Evolutionary conservation across 1,140 invertebrate species (phyloP), one percentile per base, ranked within the genome.

Genomic region (Drosophila bocki): DNA sequence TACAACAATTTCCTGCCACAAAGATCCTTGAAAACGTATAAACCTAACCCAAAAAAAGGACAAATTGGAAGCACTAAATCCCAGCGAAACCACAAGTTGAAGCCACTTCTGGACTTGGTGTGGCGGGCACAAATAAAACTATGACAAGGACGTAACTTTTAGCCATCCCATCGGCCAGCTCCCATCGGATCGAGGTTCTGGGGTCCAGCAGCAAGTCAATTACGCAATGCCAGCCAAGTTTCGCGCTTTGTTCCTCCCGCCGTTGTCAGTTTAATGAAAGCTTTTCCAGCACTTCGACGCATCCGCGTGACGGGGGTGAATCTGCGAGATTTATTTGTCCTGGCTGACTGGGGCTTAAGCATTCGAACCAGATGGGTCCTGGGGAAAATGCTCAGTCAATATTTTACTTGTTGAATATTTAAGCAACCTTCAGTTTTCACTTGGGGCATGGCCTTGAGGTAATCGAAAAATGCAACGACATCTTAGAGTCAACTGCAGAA

Each of bases 261-360:
- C 33, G 65, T 63, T 78, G 80, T 74, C 63, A 65, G 80, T 82
- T 87, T 80, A 87, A 87, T 80, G 80, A 87, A 83, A 83, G 76
- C 67, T 47, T 68, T 59, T 8, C 48, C 65, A 67, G 42, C 58
- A 59, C 50, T 58, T 76, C 60, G 58, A 71, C 64, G 51, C 48
- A 68, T 70, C 45, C 60, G 62, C 41, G 4, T 47, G 62, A 59
- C 51, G 26, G 42, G 71, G 74, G 45, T 42, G 70, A 75, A 75
- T 63, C 53, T 12, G 22, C 45, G 45, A 41, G 67, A 72, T 72
- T 72, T 72, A 72, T 76, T 76, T 59, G 19, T 33, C 39, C 41
- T 33, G 53, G 19, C 48, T 54, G 19, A 50, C 44, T 15, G 62
- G n/a, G 48, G 29, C 51, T 51, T 44, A 39, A 56, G 33, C 45